These are phyloP conservation scores for Labia minor DNA, from an alignment of 2,888 invertebrate genomes.

Conservation along the genomic window DNA sequence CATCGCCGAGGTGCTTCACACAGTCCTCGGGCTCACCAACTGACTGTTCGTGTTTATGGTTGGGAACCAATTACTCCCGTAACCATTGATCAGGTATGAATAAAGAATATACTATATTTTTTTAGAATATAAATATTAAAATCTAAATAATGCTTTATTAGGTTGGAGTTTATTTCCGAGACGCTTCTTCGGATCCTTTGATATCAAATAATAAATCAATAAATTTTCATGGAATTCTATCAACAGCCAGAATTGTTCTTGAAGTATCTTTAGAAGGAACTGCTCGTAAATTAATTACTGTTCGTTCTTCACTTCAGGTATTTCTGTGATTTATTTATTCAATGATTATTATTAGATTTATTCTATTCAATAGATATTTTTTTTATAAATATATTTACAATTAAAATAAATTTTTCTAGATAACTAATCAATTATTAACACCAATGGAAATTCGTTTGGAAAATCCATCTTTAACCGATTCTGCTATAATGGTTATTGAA, in stretches of 20 bases:
- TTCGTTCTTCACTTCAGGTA: conserved; percentile 73
- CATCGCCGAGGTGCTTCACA: background rate
- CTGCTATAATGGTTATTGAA: conserved; percentile 32
- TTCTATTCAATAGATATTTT: background rate
- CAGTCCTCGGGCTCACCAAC: conserved; percentile 51
- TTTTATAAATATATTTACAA: conserved; percentile 14
- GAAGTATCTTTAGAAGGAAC: conserved; percentile 86
- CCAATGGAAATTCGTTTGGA: conserved; percentile 17
- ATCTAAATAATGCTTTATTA: background rate
- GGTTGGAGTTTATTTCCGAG: conserved; percentile 13
- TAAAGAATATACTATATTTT: conserved; percentile 43
- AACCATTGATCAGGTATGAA: conserved; percentile 89
- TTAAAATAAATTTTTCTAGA: conserved; percentile 28
- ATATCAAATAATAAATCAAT: background rate
- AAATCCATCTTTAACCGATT: conserved; percentile 30
- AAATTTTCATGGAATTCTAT: background rate
- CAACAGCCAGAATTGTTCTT: conserved; percentile 68
- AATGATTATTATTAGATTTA: background rate
- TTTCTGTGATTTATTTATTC: too few species aligned
- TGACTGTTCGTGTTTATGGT: conserved; percentile 78
- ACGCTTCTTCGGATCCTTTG: background rate
- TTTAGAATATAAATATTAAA: conserved; percentile 14
- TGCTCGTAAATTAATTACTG: conserved; percentile 83
- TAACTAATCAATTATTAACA: background rate
- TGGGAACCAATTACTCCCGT: conserved; percentile 82